These are phyloP conservation scores for Molanna angustata DNA, from an alignment of 2,888 invertebrate genomes.

Conservation along the genomic window DNA sequence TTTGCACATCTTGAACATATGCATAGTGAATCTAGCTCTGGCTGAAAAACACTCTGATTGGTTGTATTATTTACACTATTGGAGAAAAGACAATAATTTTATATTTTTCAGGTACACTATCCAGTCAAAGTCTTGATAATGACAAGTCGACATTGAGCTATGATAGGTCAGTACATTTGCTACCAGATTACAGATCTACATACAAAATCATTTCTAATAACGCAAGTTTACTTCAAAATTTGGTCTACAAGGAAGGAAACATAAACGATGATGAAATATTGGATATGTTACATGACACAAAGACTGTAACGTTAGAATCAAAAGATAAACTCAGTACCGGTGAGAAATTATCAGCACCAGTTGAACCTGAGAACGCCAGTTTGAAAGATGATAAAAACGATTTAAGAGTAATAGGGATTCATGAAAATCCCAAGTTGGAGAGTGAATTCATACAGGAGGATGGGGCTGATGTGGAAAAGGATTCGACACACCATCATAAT, in stretches of 20 bases:
- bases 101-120: too few species aligned
- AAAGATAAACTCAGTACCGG: constrained; percentile 38
- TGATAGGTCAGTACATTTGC: too few species aligned
- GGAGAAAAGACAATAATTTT: too few species aligned
- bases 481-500: constrained; percentile 9
- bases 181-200: constrained; percentile 51
- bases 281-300: constrained; percentile 54
- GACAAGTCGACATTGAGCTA: too few species aligned
- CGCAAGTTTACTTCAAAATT: constrained; percentile 47
- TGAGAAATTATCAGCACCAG: constrained; percentile 47
- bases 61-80: too few species aligned
- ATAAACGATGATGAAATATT: constrained; percentile 44
- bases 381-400: constrained; percentile 33
- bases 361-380: constrained; percentile 40
- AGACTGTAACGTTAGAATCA: constrained; percentile 43
- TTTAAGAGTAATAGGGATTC: too few species aligned
- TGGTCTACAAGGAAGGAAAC: constrained; percentile 31
- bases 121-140: too few species aligned
- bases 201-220: constrained; percentile 53
- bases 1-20: too few species aligned
- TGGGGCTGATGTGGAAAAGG: constrained; percentile 27
- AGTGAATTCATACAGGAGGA: constrained; percentile 22
- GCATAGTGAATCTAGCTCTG: too few species aligned
- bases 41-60: too few species aligned
- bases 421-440: constrained; percentile 23